Evolutionary conservation across 2,888 invertebrate species (phyloP).

Genomic region (Eristalis arbustorum): DNA sequence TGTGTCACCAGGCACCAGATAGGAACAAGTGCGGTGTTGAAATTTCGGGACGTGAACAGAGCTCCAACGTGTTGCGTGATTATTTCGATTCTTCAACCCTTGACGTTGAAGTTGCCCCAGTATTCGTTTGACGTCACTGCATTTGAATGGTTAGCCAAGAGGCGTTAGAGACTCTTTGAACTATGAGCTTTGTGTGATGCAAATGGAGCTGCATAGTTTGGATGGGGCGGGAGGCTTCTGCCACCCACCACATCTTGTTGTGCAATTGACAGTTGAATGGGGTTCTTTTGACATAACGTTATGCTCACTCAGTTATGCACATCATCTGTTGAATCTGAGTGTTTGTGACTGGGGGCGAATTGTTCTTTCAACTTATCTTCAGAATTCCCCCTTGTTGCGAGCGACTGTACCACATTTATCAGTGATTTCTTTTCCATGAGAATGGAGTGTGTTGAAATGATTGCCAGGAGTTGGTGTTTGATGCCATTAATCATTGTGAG

Average conservation of each 20-base stretch:
- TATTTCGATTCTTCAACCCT: not conserved
- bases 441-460: not conserved
- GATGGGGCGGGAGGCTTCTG: not conserved
- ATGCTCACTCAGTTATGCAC: not conserved
- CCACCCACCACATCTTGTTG: not conserved
- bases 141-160: not conserved
- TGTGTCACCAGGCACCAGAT: not conserved
- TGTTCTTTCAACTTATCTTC: not conserved
- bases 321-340: not conserved
- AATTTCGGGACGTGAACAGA: not conserved
- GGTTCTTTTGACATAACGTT: not conserved
- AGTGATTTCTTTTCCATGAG: not conserved
- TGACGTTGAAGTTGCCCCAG: not conserved
- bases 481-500: not conserved
- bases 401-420: not conserved
- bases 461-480: not conserved
- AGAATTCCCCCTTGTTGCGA: no score
- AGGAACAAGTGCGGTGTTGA: not conserved
- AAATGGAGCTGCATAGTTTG: not conserved
- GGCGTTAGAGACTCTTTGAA: not conserved
- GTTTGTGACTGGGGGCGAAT: not conserved
- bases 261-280: not conserved
- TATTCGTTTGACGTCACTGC: not conserved
- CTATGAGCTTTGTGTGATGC: not conserved
- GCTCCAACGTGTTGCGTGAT: not conserved